These are phyloP conservation scores for Zeuzera pyrina DNA, from an alignment of 2,888 invertebrate genomes.

Conservation along the genomic window DNA sequence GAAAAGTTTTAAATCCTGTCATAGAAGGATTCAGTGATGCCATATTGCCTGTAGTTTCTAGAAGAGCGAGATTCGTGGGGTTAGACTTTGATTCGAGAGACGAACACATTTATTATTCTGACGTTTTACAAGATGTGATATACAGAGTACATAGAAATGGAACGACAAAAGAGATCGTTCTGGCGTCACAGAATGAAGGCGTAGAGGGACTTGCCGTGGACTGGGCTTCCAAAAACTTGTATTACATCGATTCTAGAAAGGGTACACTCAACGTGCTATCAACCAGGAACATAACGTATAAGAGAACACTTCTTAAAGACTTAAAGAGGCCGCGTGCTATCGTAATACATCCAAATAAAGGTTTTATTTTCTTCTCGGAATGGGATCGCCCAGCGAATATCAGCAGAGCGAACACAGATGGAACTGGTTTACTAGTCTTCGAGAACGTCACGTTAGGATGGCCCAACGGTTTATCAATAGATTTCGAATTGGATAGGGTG, in stretches of 20 bases:
- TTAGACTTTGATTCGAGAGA: slow-evolving; percentile 94
- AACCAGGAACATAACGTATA: slow-evolving; percentile 87
- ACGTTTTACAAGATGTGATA: slow-evolving; percentile 96
- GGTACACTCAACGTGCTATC: slow-evolving; percentile 95
- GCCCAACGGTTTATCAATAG: slow-evolving; percentile 97
- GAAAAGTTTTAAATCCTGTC: slow-evolving; percentile 89
- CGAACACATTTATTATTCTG: slow-evolving; percentile 96
- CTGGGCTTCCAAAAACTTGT: slow-evolving; percentile 96
- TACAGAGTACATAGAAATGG: slow-evolving; percentile 87
- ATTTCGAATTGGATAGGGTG: slow-evolving; percentile 87
- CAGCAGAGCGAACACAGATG: slow-evolving; percentile 92
- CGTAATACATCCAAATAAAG: slow-evolving; percentile 96
- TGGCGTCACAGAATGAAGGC: slow-evolving; percentile 97
- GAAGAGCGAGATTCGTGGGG: slow-evolving; percentile 94
- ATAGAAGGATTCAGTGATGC: slow-evolving; percentile 95
- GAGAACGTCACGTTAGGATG: slow-evolving; percentile 94
- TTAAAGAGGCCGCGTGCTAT: slow-evolving; percentile 95
- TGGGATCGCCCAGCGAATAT: slow-evolving; percentile 98
- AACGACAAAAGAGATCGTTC: slow-evolving; percentile 87
- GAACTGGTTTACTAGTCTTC: slow-evolving; percentile 88
- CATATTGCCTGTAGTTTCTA: slow-evolving; percentile 93
- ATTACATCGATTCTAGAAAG: slow-evolving; percentile 95
- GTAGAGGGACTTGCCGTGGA: slow-evolving; percentile 96
- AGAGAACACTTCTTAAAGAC: slow-evolving; percentile 87
- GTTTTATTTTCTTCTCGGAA: slow-evolving; percentile 95